Evolutionary conservation across 2,797 vertebrate genomes (phyloP), one percentile per base, ranked within the genome.

Genomic region (Tangara arthus): DNA sequence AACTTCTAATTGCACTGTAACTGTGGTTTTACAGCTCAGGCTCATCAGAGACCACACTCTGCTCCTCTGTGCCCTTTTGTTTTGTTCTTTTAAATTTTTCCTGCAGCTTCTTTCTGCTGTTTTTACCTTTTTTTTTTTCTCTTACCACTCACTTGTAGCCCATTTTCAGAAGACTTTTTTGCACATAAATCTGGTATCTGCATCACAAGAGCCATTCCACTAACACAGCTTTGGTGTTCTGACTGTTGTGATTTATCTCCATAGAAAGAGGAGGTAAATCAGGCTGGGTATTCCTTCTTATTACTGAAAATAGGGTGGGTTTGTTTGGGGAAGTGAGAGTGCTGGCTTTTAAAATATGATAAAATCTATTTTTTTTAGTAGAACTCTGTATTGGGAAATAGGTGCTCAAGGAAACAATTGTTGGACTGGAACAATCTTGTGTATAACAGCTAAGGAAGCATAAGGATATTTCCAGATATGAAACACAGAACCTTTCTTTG

Each of bases 281-380:
- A 68, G 57, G 22, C 42, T 70, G 18, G 20, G 4, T 57, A 19
- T 76, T 88, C 60, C 71, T 82, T 50, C 23, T 1, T 4, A 1
- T 19, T 41, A 32, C 28, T 69, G 61, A 61, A 73, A 59, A 39
- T 6, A 49, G 46, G 49, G 53, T 19, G 6, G 63, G 11, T 87
- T 88, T 63, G 23, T 82, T 41, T 82, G 70, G 28, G 71, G 76
- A 93, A 89, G 52, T 56, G 60, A 60, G 42, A 46, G 34, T 18
- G 39, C 21, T n/a, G 52, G 6, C 3, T 66, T 61, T 89, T 64
- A 30, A 20, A 70, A 60, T n/a, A 13, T 59, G 81, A 89, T 85
- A 93, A 92, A 93, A 93, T 93, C 59, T 64, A 8, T 50, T 70
- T 92, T 80, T 92, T 93, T 77, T 61, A 50, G 56, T 82, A 37